These are phyloP conservation scores for Acleris emargana DNA, from an alignment of 2,888 invertebrate genomes.

Conservation along the genomic window DNA sequence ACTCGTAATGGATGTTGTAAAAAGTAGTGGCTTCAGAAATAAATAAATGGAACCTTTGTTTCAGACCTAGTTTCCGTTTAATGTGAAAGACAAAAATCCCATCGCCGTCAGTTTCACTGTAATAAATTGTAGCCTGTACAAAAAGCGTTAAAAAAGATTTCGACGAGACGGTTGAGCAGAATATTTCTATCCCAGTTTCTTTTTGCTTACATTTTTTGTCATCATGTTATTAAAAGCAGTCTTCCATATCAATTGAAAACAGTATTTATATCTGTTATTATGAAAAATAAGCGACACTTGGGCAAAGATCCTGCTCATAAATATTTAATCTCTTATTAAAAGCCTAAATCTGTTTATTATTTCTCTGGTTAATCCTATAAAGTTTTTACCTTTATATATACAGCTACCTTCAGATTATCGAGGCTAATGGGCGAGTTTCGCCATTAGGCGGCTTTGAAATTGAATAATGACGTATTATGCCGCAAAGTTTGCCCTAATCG, in stretches of 20 bases:
- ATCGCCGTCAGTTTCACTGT: not conserved
- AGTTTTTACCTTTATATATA: too few species aligned
- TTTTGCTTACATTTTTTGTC: conserved; percentile 19
- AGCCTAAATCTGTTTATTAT: too few species aligned
- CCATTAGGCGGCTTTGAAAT: conserved; percentile 16
- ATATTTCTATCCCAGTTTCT: conserved; percentile 1
- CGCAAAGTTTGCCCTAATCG: conserved; percentile 1
- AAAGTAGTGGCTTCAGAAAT: conserved; percentile 5
- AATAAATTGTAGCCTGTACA: conserved; percentile 8
- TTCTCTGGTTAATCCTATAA: too few species aligned
- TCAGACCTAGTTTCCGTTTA: not conserved
- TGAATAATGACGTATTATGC: conserved; percentile 15
- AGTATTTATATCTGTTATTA: too few species aligned
- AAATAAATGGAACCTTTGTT: conserved; percentile 17
- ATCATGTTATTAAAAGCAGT: conserved; percentile 14
- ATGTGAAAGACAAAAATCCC: not conserved
- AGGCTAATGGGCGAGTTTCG: conserved; percentile 20
- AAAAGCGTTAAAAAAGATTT: conserved; percentile 19
- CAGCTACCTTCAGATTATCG: not conserved
- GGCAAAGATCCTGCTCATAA: too few species aligned
- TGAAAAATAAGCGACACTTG: too few species aligned
- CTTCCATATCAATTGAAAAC: not conserved
- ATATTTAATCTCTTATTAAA: too few species aligned
- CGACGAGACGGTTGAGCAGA: conserved; percentile 2
- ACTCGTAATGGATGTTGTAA: not conserved